These are phyloP conservation scores for Polyodon spathula DNA, from an alignment of 2,113 vertebrate genomes.

Conservation along the genomic window DNA sequence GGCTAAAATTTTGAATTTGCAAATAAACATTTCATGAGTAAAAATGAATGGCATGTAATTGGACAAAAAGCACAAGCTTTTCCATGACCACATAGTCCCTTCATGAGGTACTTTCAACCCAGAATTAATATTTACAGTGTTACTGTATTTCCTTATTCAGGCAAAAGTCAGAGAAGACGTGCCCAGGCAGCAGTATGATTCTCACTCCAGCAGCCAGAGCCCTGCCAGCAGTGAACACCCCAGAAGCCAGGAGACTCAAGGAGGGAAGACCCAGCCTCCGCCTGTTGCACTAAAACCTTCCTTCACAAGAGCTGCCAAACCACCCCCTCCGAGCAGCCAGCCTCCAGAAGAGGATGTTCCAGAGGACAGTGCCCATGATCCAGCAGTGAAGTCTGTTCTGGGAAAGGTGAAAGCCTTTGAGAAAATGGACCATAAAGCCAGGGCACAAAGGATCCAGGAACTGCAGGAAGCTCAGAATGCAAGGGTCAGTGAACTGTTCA, in stretches of 20 bases:
- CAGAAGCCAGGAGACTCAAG: slow-evolving; percentile 25
- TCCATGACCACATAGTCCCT: too few relatives aligned
- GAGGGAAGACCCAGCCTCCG: slow-evolving; percentile 60
- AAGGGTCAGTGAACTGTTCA: slow-evolving; percentile 56
- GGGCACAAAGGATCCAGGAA: slow-evolving; percentile 83
- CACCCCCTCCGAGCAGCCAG: slow-evolving; percentile 25
- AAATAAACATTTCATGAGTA: too few relatives aligned
- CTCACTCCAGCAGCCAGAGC: slow-evolving; percentile 62
- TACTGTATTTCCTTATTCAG: slow-evolving; percentile 35
- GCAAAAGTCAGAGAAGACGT: slow-evolving; percentile 67
- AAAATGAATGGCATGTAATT: too few relatives aligned
- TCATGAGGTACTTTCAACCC: too few relatives aligned
- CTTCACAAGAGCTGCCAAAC: slow-evolving; percentile 43
- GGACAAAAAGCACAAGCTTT: too few relatives aligned
- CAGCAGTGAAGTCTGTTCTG: slow-evolving; percentile 72
- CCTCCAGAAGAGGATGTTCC: slow-evolving; percentile 46
- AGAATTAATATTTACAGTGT: too few relatives aligned
- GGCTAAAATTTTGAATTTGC: too few relatives aligned
- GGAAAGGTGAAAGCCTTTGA: slow-evolving; percentile 97
- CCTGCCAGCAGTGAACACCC: slow-evolving; percentile 56
- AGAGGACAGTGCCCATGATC: slow-evolving; percentile 48
- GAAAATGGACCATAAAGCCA: slow-evolving; percentile 90
- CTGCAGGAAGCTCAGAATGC: slow-evolving; percentile 92
- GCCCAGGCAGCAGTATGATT: slow-evolving; percentile 50
- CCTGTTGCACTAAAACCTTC: slow-evolving; percentile 74